Base-by-base conservation (phyloP, 2,797 vertebrate genomes). In the Catharus ustulatus region DNA sequence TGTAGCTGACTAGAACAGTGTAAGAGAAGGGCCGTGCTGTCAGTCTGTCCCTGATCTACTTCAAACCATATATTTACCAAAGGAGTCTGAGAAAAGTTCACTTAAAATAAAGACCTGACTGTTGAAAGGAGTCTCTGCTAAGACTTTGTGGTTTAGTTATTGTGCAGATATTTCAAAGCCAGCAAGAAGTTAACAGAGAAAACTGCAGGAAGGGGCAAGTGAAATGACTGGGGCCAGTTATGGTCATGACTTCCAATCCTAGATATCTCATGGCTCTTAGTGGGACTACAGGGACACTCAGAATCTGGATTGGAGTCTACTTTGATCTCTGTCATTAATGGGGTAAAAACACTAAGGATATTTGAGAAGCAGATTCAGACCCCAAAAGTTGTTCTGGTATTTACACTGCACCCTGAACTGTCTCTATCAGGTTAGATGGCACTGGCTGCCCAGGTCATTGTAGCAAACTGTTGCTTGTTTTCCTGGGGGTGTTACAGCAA, bases 11-110 rank as follows among this genome's bases (percentile, higher is more conserved):
- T 83, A 92, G 94, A 89, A 54, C 93, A 94, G 90, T 79, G 61
- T 63, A 76, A 95, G 89, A 79, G 73, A 95, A 83, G 91, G 94
- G 89, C 61, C 61, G 4, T 91, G 84, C 82, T 82, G 68, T 93
- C 89, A 87, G 86, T 94, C 92, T 94, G 90, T 96, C 91, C 92
- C 93, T 91, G 81, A 93, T 92, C 96, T 96, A 86, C 76, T 96
- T 94, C 89, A 90, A 91, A 94, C 51, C 90, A n/a, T 89, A 84
- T 95, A 89, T 90, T 95, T 95, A 95, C 96, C 94, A 97, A 97
- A 96, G 95, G 87, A 96, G 81, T 90, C 84, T 92, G 89, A 90
- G 86, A 72, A 87, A 90, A 93, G 77, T 92, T 96, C 84, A 72
- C 86, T 86, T 84, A 91, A 96, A 94, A 95, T 85, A 93, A 94